These are phyloP conservation scores for Brachionus sp. DNA, from an alignment of 1,140 invertebrate species.

Conservation along the genomic window DNA sequence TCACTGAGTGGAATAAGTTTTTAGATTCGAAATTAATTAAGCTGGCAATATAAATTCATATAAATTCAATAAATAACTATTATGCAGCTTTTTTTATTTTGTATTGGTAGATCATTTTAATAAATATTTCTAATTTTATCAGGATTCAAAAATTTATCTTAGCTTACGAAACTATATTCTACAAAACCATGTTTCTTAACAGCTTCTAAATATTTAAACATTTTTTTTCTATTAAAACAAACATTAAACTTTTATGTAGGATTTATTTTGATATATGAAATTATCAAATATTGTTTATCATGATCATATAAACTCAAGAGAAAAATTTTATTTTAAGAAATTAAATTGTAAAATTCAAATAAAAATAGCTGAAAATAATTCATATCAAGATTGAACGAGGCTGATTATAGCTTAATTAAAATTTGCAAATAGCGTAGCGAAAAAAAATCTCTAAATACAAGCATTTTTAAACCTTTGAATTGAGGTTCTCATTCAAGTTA, in stretches of 20 bases:
- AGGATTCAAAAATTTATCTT: neutral
- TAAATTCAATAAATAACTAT: no score
- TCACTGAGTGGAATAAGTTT: no score
- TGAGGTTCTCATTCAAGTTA: neutral
- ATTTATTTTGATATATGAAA: neutral
- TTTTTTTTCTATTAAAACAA: neutral
- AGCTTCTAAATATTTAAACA: neutral
- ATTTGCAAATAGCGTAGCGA: neutral
- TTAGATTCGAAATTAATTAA: no score
- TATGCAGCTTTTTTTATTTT: no score
- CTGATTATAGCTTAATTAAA: neutral
- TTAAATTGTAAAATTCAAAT: neutral
- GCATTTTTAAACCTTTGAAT: neutral
- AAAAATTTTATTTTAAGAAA: neutral
- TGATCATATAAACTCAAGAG: neutral
- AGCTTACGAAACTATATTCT: neutral
- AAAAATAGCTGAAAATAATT: constrained; percentile 5
- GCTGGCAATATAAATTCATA: no score
- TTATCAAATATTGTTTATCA: neutral
- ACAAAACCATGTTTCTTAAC: neutral
- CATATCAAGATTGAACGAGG: neutral
- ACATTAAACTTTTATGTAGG: neutral
- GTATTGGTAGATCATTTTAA: no score
- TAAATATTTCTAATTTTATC: no score
- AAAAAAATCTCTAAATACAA: neutral